These are phyloP conservation scores for Drosophila ambigua DNA, from an alignment of 1,140 invertebrate species.

Conservation along the genomic window DNA sequence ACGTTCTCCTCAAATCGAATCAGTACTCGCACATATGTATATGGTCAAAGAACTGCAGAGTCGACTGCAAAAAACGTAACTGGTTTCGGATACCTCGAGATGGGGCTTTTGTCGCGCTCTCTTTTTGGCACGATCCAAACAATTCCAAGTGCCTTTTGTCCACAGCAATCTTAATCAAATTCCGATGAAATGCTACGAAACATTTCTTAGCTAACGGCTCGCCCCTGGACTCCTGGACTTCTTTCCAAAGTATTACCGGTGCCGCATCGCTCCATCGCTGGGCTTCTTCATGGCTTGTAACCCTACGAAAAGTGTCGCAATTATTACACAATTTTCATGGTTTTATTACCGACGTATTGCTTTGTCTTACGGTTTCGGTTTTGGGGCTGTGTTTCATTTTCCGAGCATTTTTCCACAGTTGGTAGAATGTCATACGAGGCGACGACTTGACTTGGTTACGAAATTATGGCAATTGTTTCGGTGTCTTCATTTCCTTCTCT, in stretches of 20 bases:
- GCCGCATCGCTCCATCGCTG: conserved; percentile 11
- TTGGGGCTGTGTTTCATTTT: conserved; percentile 29
- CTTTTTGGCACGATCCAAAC: conserved; percentile 39
- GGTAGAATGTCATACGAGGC: conserved; percentile 64
- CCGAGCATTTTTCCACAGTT: conserved; percentile 45
- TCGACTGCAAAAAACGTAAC: conserved; percentile 33
- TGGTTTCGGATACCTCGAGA: conserved; percentile 49
- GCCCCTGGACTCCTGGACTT: conserved; percentile 14
- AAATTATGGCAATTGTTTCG: conserved; percentile 73
- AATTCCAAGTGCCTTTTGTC: conserved; percentile 33
- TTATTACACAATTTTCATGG: conserved; percentile 74
- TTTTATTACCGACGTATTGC: conserved; percentile 23
- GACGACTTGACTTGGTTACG: conserved; percentile 61
- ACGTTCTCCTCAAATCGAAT: conserved; percentile 1
- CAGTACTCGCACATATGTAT: too few species aligned
- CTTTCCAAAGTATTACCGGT: conserved; percentile 33
- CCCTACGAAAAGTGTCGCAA: conserved; percentile 66
- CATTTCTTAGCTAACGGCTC: conserved; percentile 39
- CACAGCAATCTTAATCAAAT: conserved; percentile 50
- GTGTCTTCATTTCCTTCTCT: conserved; percentile 28
- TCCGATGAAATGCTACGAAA: conserved; percentile 48
- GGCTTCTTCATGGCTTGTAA: conserved; percentile 50
- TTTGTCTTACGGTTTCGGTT: conserved; percentile 9
- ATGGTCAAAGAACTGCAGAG: conserved; percentile 61
- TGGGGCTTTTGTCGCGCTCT: conserved; percentile 15